phyloP scores from a whole-genome alignment of 2,888 invertebrate genomes.

The Slavum lentiscoides region DNA sequence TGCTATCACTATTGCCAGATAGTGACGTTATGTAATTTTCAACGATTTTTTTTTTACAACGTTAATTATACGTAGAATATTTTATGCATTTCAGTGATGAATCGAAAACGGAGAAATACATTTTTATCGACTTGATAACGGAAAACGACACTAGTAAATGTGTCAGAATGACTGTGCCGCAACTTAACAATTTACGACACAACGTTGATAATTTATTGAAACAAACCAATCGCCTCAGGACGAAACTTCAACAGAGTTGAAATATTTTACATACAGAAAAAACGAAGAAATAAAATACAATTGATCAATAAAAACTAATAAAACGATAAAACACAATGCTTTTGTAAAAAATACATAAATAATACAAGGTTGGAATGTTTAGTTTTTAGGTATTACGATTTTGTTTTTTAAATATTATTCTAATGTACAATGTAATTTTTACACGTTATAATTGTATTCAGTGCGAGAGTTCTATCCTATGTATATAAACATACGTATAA shows the following conservation, averaged over 20 bases:
- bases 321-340: conserved; percentile 1
- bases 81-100: conserved; percentile 31
- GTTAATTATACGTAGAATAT: not conserved
- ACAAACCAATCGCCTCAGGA: conserved; percentile 30
- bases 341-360: not conserved
- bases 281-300: not conserved
- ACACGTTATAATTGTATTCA: conserved; percentile 23
- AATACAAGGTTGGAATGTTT: conserved; percentile 27
- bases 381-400: not conserved
- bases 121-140: conserved; percentile 22
- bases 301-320: too few species aligned
- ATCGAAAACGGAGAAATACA: conserved; percentile 16
- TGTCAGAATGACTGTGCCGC: conserved; percentile 27
- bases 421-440: conserved; percentile 16
- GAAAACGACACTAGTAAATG: conserved; percentile 31
- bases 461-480: not conserved
- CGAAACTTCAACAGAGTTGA: conserved; percentile 40
- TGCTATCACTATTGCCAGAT: not conserved
- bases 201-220: conserved; percentile 45
- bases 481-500: not conserved
- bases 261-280: not conserved
- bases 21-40: too few species aligned
- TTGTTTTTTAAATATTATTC: conserved; percentile 5
- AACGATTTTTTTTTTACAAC: too few species aligned
- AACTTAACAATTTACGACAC: conserved; percentile 33